Evolutionary conservation across 2,113 vertebrate species (phyloP), one percentile per base, ranked within the genome.

Genomic region (Hippocampus barbouri): DNA sequence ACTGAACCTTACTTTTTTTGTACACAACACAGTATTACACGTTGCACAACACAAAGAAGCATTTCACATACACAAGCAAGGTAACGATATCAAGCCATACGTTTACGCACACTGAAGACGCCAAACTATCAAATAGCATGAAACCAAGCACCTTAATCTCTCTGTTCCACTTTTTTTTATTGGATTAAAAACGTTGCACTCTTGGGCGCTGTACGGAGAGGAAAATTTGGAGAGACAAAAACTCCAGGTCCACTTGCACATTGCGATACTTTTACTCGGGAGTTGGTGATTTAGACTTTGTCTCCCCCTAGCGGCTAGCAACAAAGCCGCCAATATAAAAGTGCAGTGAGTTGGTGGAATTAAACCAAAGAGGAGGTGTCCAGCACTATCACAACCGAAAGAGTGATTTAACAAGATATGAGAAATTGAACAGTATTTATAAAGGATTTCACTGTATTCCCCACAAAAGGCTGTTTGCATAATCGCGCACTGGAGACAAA

Each of bases 121-220:
- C 2, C 15, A 54, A 0, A 54, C 2, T n/a, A n/a, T n/a, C 2
- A 8, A 54, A 54, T 1, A n/a, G 30, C 30, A 54, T 21, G 20
- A n/a, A n/a, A 23, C 2, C 30, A 34, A 18, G 47, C 47, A 16
- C 51, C 6, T 53, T 8, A 21, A 21, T 53, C 51, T 21, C 7
- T 1, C 5, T 1, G 9, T n/a, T n/a, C 3, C 9, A 0, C 9
- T 10, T 10, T 8, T 10, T n/a, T 54, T 0, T 7, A 54, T n/a
- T 54, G 18, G 21, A 54, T 54, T 9, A n/a, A 54, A 16, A n/a
- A 8, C 21, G 2, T 9, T 3, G 1, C 4, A 54, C 21, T 54
- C 51, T 21, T 2, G 54, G 9, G n/a, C 8, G 21, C 3, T 57
- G 2, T 25, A 57, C 8, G 20, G 9, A 57, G 1, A 4, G n/a